A percentile compares a stretch with the other conserved stretches of the same genome.
phyloP scores from a whole-genome alignment of 2,113 vertebrate genomes.

The Mellivora capensis region DNA sequence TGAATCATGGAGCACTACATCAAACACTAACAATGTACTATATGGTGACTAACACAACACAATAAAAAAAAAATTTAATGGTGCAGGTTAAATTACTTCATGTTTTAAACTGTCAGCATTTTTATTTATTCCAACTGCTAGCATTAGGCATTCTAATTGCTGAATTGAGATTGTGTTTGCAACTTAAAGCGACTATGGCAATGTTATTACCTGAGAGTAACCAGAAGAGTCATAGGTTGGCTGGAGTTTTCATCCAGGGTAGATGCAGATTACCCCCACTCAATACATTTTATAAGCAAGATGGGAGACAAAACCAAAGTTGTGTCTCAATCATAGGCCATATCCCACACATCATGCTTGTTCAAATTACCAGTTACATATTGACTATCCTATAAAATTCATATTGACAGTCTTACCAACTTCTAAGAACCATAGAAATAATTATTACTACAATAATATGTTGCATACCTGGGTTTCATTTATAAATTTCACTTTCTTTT shows the following conservation, averaged over 20 bases:
- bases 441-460: neutral
- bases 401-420: neutral
- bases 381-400: neutral
- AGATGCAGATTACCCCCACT: too few species aligned
- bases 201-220: neutral
- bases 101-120: neutral
- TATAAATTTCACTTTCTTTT: conserved; percentile 6
- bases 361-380: neutral
- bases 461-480: neutral
- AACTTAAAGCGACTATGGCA: neutral
- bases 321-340: neutral
- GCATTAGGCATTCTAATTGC: neutral
- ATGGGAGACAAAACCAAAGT: neutral
- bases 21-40: too few species aligned
- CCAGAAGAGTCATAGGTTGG: neutral
- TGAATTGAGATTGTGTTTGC: neutral
- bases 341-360: neutral
- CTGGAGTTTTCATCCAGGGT: neutral
- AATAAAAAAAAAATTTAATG: neutral
- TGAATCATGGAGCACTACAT: too few species aligned
- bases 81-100: neutral
- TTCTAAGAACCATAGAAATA: neutral
- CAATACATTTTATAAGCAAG: neutral
- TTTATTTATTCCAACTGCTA: neutral
- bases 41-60: too few species aligned